Evolutionary conservation across 2,888 invertebrate species (phyloP), one percentile per base, ranked within the genome.

Genomic region (Andrena dorsata): DNA sequence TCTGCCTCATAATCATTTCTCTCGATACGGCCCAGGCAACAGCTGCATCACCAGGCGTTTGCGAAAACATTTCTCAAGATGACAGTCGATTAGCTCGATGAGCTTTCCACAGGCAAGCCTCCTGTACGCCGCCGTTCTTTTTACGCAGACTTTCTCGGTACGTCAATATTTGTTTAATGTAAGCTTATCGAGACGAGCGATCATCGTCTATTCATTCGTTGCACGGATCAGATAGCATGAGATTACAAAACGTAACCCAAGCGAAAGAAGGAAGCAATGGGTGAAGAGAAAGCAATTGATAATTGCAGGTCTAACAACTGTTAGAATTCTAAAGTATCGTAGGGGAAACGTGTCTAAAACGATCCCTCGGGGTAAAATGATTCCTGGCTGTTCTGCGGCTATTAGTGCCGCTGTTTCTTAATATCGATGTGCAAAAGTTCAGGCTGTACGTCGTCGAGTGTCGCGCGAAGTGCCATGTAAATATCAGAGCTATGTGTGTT

Each of bases 21-120:
- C 73, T 49, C 80, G 77, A 82, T 84, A 82, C 77, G 49, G 61
- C 28, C 13, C 32, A 56, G 16, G 26, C 63, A 75, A 84, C 63
- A 70, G 63, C 75, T 82, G 69, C 70, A 76, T 85, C 73, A 47
- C 32, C 23, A 74, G 76, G 60, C 78, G 51, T 73, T 84, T 51
- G 69, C 69, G 75, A 84, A 83, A 82, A 74, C 81, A 81, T 82
- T 73, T 74, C 81, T 82, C 81, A 74, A 81, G 81, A 82, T 81
- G 81, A 75, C 81, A 74, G 81, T 80, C 78, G 81, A 82, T 82
- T 81, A 78, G 80, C 69, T 47, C 81, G 81, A 75, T 61, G 64
- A 64, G 81, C 74, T 80, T 81, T 69, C 80, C 80, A 32, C 26
- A 51, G n/a, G 53, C 58, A 32, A 23, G 35, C 10, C 20, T 26